Conservation (phyloP, 2,113 vertebrate species). For the Empidonax traillii region DNA sequence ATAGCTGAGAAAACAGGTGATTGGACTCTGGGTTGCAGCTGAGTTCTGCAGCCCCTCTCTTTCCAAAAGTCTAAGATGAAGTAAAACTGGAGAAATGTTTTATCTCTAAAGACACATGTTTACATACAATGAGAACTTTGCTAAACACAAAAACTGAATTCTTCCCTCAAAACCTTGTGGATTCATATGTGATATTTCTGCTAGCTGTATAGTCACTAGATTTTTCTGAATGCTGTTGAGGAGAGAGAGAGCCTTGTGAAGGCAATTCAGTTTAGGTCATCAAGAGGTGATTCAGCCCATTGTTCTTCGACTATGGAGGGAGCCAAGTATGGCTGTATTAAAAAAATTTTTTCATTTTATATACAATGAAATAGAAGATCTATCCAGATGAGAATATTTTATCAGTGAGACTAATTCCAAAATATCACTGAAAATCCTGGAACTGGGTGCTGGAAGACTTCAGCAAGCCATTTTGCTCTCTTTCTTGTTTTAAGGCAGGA, state of each 20-base stretch:
- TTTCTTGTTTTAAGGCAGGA: not conserved
- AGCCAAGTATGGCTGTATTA: fast-evolving
- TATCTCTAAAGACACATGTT: not conserved
- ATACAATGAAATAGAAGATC: not conserved
- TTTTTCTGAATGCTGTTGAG: not conserved
- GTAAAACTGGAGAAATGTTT: not conserved
- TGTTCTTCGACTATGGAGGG: not conserved
- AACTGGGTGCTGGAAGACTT: not conserved
- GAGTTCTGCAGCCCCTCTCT: not conserved
- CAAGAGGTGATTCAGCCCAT: not conserved
- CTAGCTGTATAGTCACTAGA: not conserved
- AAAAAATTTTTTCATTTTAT: not conserved
- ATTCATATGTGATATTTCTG: not conserved
- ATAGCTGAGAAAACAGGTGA: not conserved
- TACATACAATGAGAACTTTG: not conserved
- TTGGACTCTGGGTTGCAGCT: not conserved
- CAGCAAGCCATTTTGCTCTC: not conserved
- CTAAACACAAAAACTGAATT: not conserved
- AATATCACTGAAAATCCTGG: not conserved
- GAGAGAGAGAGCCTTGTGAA: not conserved
- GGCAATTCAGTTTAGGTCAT: not conserved
- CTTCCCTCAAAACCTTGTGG: not conserved
- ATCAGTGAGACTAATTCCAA: not conserved
- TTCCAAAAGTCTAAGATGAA: not conserved
- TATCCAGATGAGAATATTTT: not conserved